Evolutionary conservation across 35 echinoderm and acorn worm genomes (phyloP), one percentile per base, ranked within the genome.

Genomic region (Lytechinus pictus): DNA sequence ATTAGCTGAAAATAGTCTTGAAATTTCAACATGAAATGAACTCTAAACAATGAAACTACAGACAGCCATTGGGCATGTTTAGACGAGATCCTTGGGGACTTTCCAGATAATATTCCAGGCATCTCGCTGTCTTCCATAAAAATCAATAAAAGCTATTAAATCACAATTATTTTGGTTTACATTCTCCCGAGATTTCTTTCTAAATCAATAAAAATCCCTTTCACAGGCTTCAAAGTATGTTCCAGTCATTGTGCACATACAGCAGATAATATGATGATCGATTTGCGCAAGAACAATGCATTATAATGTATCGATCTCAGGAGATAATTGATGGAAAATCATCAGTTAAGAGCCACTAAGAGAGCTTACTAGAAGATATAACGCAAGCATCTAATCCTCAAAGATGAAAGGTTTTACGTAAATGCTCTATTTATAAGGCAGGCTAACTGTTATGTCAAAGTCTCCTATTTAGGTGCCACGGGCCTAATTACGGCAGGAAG

Each of bases 91-190:
- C 9, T 10, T 3, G 0, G 56, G 12, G 56, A 58, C 56, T 79
- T 79, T 79, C 21, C 16, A 24, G 66, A 16, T 1, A 79, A 79
- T n/a, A 79, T 79, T 19, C 1, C 4, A 79, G 66, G 21, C 66
- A 4, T n/a, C 19, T 79, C 4, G 66, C 66, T 6, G 66, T 4
- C 19, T 14, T 24, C 12, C 16, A 79, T 24, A 24, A 57, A 79
- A 79, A 79, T 79, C 66, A 79, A 79, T 79, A 79, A 79, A 79
- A 79, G 66, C 66, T 79, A 79, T 79, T n/a, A 79, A 79, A 79
- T 79, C n/a, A 24, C 66, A 79, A 27, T 79, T 7, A 79, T 79
- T 79, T 10, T 60, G 10, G 33, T 44, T 60, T 60, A 12, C 57
- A 10, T 60, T 60, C 8, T 16, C 16, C 10, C 57, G 9, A 16